phyloP scores from a whole-genome alignment of 2,797 vertebrate species.

The Anolis apletophallus region DNA sequence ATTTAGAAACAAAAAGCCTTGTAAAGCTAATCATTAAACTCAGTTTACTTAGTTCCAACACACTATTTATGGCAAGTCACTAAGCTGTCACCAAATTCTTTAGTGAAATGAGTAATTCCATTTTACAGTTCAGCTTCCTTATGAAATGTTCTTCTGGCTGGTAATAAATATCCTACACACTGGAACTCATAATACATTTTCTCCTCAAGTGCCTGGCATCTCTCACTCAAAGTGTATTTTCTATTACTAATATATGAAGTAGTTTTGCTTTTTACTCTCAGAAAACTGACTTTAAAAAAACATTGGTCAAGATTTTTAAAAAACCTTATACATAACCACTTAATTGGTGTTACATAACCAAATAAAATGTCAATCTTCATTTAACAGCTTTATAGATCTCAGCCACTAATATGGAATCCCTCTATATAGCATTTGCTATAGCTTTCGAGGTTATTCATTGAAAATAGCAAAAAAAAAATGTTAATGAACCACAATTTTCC shows the following conservation, averaged over 20 bases:
- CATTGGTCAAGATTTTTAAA: background rate
- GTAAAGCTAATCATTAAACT: slow-evolving; percentile 67
- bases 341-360: too few relatives aligned
- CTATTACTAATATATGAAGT: slow-evolving; percentile 44
- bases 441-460: slow-evolving; percentile 8
- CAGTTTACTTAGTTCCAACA: slow-evolving; percentile 59
- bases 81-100: slow-evolving; percentile 59
- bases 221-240: slow-evolving; percentile 38
- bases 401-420: background rate
- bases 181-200: slow-evolving; percentile 50
- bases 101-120: slow-evolving; percentile 56
- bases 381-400: background rate
- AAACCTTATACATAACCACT: slow-evolving; percentile 6
- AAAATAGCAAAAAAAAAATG: slow-evolving; percentile 20
- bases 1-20: slow-evolving; percentile 59
- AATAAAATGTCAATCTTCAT: too few relatives aligned
- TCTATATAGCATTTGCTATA: background rate
- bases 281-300: slow-evolving; percentile 10
- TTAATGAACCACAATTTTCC: slow-evolving; percentile 43
- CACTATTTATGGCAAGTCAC: slow-evolving; percentile 59
- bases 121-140: slow-evolving; percentile 48
- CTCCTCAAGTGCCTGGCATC: slow-evolving; percentile 29
- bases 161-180: slow-evolving; percentile 34
- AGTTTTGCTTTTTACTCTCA: slow-evolving; percentile 27
- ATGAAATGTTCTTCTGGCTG: slow-evolving; percentile 41